Conservation (phyloP, 2,888 invertebrate genomes). For the Pollenia amentaria region DNA sequence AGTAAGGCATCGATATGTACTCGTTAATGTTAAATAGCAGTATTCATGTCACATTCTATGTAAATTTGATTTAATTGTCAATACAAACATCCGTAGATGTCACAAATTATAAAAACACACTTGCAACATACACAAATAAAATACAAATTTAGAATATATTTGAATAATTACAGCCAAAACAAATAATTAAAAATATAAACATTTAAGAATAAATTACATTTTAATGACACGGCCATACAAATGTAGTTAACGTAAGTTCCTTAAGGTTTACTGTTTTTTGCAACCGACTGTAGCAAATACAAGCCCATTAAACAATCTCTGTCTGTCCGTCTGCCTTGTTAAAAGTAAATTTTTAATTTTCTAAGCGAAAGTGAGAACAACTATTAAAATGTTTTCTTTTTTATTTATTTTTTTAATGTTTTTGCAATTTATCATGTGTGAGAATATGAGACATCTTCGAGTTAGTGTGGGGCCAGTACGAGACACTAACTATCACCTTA, state of each 20-base stretch:
- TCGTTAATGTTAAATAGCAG: conserved; percentile 1
- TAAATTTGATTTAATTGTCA: conserved; percentile 44
- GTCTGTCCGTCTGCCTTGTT: conserved; percentile 27
- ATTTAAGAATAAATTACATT: conserved; percentile 39
- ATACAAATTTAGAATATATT: neutral
- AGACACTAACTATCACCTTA: conserved; percentile 25
- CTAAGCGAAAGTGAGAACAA: conserved; percentile 70
- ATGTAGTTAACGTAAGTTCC: neutral
- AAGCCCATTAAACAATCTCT: neutral
- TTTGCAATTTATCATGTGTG: conserved; percentile 57
- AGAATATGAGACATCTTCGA: conserved; percentile 43
- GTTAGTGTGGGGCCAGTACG: conserved; percentile 19
- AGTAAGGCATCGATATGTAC: too few species aligned
- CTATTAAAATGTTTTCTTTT: conserved; percentile 54
- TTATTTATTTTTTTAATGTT: neutral
- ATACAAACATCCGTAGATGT: conserved; percentile 44
- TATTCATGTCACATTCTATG: conserved; percentile 44
- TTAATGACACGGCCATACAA: conserved; percentile 18
- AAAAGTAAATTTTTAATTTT: conserved; percentile 46
- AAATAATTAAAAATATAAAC: conserved; percentile 18
- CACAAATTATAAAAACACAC: conserved; percentile 30
- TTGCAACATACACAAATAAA: neutral
- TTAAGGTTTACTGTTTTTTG: conserved; percentile 11
- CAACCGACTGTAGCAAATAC: conserved; percentile 21
- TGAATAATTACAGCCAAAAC: conserved; percentile 13